Conservation (phyloP, 2,113 vertebrate genomes). For the Nothocercus nigrocapillus region DNA sequence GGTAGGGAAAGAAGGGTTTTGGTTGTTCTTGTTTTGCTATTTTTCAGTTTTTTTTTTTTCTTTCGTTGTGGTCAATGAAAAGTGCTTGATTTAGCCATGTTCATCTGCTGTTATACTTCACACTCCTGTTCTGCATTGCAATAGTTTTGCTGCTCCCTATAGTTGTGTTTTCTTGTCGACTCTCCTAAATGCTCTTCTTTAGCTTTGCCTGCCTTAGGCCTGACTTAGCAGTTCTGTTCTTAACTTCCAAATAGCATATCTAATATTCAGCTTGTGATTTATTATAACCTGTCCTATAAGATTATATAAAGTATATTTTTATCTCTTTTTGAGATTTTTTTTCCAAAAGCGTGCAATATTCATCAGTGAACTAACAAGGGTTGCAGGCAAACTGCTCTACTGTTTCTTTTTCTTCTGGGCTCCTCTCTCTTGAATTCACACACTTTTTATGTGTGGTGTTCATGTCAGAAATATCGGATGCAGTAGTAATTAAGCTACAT, state of each 20-base stretch:
- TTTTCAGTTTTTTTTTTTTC: neutral
- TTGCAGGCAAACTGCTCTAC: neutral
- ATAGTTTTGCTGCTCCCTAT: neutral
- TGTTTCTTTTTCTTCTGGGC: neutral
- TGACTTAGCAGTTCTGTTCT: neutral
- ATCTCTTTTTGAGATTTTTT: neutral
- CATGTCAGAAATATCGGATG: neutral
- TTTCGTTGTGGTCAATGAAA: neutral
- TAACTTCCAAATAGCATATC: neutral
- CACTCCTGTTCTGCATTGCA: neutral
- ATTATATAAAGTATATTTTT: neutral
- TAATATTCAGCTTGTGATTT: neutral
- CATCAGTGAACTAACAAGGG: neutral
- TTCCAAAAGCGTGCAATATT: neutral
- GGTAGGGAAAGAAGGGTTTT: fast-evolving
- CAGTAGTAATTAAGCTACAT: neutral
- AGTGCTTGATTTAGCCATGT: fast-evolving
- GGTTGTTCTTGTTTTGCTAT: neutral
- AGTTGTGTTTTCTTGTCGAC: neutral
- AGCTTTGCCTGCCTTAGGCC: neutral
- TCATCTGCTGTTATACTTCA: neutral
- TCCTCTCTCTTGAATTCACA: neutral
- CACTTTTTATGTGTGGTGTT: neutral
- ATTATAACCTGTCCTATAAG: neutral
- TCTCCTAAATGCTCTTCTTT: neutral